Conservation (phyloP, 1,140 invertebrate genomes). For the Dreissena polymorpha region DNA sequence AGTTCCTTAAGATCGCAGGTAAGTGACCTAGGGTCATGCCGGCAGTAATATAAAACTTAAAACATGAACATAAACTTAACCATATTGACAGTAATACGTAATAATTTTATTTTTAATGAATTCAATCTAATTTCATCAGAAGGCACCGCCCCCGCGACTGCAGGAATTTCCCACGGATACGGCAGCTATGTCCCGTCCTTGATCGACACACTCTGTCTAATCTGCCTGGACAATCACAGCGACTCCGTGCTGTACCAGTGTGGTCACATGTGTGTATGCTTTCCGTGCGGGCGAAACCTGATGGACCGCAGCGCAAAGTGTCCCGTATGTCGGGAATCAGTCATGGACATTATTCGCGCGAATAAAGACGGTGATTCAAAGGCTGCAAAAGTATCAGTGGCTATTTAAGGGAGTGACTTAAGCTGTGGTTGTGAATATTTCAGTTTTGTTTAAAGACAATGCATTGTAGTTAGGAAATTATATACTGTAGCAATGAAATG, state of each 20-base stretch:
- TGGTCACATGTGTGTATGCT: constrained; percentile 79
- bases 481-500: too few relatives aligned
- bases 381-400: background rate
- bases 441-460: too few relatives aligned
- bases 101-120: background rate
- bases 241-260: constrained; percentile 79
- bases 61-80: background rate
- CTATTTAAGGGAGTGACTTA: too few relatives aligned
- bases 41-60: too few relatives aligned
- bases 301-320: constrained; percentile 69
- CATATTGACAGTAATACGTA: background rate
- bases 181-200: constrained; percentile 55
- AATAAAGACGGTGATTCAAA: constrained; percentile 51
- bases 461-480: too few relatives aligned
- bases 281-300: constrained; percentile 73
- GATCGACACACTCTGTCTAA: constrained; percentile 75
- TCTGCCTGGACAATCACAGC: constrained; percentile 75
- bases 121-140: constrained; percentile 9
- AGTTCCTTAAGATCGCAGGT: too few relatives aligned
- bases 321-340: constrained; percentile 78
- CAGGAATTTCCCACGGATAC: constrained; percentile 9
- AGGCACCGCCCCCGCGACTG: background rate
- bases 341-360: constrained; percentile 77
- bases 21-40: too few relatives aligned
- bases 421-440: too few relatives aligned